Evolutionary conservation across 2,113 vertebrate species (phyloP).

Genomic region (Coregonus clupeaformis): DNA sequence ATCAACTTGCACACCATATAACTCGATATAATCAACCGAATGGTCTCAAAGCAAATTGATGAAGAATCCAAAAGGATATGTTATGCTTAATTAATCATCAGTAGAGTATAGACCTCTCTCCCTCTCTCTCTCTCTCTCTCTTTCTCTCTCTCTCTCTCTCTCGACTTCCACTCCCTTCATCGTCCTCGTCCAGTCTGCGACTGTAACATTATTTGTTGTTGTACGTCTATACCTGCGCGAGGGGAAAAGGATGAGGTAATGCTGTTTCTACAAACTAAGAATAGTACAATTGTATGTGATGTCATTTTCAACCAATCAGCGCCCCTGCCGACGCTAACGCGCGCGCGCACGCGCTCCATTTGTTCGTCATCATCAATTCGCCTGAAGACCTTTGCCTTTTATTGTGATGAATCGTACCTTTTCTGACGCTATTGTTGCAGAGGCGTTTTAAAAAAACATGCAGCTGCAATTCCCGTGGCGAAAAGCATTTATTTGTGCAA

Average conservation of each 20-base stretch:
- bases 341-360: conserved; percentile 47
- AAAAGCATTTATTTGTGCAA: not conserved
- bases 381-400: conserved; percentile 34
- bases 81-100: too few relatives aligned
- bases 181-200: conserved; percentile 6
- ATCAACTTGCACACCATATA: not conserved
- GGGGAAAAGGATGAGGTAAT: conserved; percentile 73
- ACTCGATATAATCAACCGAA: not conserved
- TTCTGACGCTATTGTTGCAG: conserved; percentile 17
- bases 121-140: not conserved
- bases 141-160: not conserved
- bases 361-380: conserved; percentile 42
- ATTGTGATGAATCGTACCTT: conserved; percentile 40
- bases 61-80: not conserved
- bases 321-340: conserved; percentile 7
- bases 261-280: conserved; percentile 58
- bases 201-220: conserved; percentile 21
- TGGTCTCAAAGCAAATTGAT: not conserved
- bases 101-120: not conserved
- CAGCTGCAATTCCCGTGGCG: not conserved
- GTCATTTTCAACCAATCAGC: conserved; percentile 75
- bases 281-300: conserved; percentile 67
- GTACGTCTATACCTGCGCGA: conserved; percentile 52
- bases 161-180: not conserved
- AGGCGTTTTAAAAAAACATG: conserved; percentile 2